Base-by-base conservation (phyloP, 2,113 vertebrate genomes). In the Forbesichthys papilliferus region DNA sequence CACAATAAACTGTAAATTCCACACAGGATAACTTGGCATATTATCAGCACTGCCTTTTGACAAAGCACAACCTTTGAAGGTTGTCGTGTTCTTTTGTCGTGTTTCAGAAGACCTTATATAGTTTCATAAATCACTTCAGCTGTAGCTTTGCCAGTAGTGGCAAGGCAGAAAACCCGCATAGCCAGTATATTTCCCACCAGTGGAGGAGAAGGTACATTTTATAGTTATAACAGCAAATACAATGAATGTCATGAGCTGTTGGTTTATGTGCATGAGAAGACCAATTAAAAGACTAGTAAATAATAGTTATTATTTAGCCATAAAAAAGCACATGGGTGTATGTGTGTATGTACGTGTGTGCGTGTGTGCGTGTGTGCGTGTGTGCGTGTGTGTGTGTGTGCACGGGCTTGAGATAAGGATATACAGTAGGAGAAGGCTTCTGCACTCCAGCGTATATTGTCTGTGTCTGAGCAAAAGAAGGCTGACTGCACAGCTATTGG, bases 391-490 rank as follows among this genome's bases (percentile, higher is more conserved):
- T 10, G 9, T 54, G 49, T 53, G 54, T 27, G 33, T 47, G 55
- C 4, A 18, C 4, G 55, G 3, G 53, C 13, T 4, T 12, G 49
- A 11, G 11, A 52, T 52, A 52, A 52, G 9, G 3, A 11, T 52
- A 52, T 52, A 9, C 48, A 66, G 58, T 86, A 61, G 61, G 34
- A 46, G 78, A 81, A 48, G 52, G 69, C 75, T 71, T 79, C 77
- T 82, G 74, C 85, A 82, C 76, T 52, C 4, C 20, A 18, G 55
- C 20, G 16, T 57, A 20, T 7, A 57, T 8, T 64, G 51, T 53
- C 74, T 69, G 42, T 80, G 69, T 77, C 86, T 70, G 46, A 71
- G 77, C 77, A 77, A 68, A 81, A 77, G 71, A 84, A 71, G 69
- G 74, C 68, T 78, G 48, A 81, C 70, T 62, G 69, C 74, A 57